phyloP scores from a whole-genome alignment of 2,113 vertebrate species.

The Mugil cephalus region DNA sequence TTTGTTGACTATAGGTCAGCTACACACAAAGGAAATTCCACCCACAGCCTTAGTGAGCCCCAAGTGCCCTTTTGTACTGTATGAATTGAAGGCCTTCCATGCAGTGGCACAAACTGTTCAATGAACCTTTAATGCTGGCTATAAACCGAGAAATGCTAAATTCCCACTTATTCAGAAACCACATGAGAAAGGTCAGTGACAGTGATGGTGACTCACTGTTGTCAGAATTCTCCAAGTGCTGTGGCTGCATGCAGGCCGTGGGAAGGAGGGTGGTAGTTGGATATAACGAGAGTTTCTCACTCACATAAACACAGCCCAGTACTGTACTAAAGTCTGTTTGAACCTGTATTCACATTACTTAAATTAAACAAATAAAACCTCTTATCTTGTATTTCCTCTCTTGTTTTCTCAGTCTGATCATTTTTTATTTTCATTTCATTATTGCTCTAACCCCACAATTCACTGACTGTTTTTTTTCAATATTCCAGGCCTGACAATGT shows the following conservation, averaged over 20 bases:
- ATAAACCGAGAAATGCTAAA: slow-evolving; percentile 57
- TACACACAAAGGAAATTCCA: slow-evolving; percentile 59
- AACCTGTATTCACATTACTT: slow-evolving; percentile 20
- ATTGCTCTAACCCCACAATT: not conserved
- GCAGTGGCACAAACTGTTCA: slow-evolving; percentile 29
- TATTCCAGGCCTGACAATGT: not conserved
- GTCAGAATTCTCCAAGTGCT: slow-evolving; percentile 48
- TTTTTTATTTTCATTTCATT: slow-evolving; percentile 1
- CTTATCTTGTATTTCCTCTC: slow-evolving; percentile 3
- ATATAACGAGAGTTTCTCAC: slow-evolving; percentile 43
- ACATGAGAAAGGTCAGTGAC: slow-evolving; percentile 75
- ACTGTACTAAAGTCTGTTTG: slow-evolving; percentile 41
- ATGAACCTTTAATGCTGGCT: slow-evolving; percentile 16
- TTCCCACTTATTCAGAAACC: slow-evolving; percentile 61
- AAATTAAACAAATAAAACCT: slow-evolving; percentile 10
- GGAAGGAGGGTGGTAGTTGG: slow-evolving; percentile 55
- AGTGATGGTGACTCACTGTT: slow-evolving; percentile 67
- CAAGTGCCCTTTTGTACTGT: slow-evolving; percentile 26
- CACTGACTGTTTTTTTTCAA: slow-evolving; percentile 12
- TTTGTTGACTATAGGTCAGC: slow-evolving; percentile 43
- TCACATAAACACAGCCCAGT: slow-evolving; percentile 18
- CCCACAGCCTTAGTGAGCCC: slow-evolving; percentile 35
- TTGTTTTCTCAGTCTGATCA: not conserved
- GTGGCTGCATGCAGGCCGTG: slow-evolving; percentile 45
- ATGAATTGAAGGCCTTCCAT: slow-evolving; percentile 36